Base-by-base conservation (phyloP, 2,888 invertebrate genomes). In the Drosophila lacicola region DNA sequence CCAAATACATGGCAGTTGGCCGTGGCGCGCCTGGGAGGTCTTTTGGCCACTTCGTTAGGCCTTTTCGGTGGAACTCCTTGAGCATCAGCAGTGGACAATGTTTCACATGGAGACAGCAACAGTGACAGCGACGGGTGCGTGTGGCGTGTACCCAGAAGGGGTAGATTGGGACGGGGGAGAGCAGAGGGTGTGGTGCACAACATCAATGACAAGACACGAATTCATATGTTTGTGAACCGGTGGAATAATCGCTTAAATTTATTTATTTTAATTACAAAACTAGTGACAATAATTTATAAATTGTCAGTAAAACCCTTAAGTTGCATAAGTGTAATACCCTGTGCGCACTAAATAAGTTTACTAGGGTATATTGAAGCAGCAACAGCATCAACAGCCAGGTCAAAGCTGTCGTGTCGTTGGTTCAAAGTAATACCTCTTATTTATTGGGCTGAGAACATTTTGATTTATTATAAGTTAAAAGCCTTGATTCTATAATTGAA, bases 61-160 rank as follows among this genome's bases (percentile, higher is more conserved):
- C 62, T 56, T 74, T 86, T 86, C 81, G 67, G 54, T 73, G 81
- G 83, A 83, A 83, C 83, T 86, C 78, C 74, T 86, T 76, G 69
- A 81, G 68, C 57, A 49, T 11, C 44, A 25, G 33, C 44, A 50
- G 77, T 79, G 80, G 84, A 83, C 83, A 82, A 74, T 80, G 82
- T 82, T 80, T 80, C 67, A 82, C 76, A 73, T 78, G 75, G 65
- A 60, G 68, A 62, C 67, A 63, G 69, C 66, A 61, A 61, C 66
- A 67, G 63, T 60, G 62, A 75, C 71, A 75, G 64, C 58, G 41
- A 44, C 44, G 33, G 51, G 39, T 45, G 51, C 47, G 34, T 57
- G 55, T 51, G 19, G 36, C 66, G n/a, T 60, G 29, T 45, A n/a
- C 11, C 37, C 50, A 36, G 34, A 36, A 53, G 37, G 13, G 2